A percentile compares a stretch with the other conserved stretches of the same genome.
Conservation (phyloP, 2,797 vertebrate genomes). For the Emydoidea blandingii region DNA sequence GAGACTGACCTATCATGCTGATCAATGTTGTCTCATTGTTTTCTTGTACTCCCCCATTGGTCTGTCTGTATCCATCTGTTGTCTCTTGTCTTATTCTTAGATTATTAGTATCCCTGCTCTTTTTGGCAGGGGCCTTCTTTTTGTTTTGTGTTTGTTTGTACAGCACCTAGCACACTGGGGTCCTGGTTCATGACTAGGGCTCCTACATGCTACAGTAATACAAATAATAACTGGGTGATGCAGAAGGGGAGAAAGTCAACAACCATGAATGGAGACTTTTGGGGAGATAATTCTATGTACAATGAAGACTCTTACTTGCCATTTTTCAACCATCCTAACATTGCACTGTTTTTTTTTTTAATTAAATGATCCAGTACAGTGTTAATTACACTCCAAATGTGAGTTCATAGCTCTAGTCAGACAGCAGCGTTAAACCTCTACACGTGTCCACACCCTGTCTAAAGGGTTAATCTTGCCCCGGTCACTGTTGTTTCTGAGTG, state of each 20-base stretch:
- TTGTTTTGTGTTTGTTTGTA: neutral
- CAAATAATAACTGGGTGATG: neutral
- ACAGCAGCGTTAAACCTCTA: neutral
- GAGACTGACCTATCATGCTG: neutral
- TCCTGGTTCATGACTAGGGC: neutral
- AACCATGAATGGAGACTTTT: neutral
- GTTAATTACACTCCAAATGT: neutral
- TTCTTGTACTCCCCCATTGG: neutral
- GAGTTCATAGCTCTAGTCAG: neutral
- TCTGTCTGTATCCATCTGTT: slow-evolving; percentile 13
- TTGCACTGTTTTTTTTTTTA: neutral
- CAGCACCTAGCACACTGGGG: neutral
- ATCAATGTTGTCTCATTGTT: neutral
- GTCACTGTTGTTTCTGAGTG: neutral
- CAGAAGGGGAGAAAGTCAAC: neutral
- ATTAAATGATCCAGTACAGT: neutral
- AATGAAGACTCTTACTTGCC: too few species aligned
- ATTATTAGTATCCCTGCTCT: neutral
- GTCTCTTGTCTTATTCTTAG: slow-evolving; percentile 11
- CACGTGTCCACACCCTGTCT: neutral
- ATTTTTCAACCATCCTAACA: too few species aligned
- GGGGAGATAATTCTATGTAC: neutral
- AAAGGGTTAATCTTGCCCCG: neutral
- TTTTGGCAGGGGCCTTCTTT: neutral
- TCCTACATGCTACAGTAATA: neutral